phyloP scores from a whole-genome alignment of 2,888 invertebrate genomes.

The Biston stratarius region DNA sequence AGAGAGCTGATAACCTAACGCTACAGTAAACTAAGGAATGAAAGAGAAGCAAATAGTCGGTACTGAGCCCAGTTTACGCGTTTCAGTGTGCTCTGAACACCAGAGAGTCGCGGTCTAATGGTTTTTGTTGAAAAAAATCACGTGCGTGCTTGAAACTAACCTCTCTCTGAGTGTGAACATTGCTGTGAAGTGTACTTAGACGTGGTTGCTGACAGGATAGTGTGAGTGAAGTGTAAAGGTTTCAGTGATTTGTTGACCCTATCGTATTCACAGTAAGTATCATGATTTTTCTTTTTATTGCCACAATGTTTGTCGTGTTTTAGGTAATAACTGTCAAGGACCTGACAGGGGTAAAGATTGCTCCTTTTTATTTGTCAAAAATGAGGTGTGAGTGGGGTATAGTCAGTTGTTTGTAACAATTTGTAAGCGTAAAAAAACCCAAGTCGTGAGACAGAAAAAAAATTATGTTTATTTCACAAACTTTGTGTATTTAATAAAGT shows the following conservation, averaged over 20 bases:
- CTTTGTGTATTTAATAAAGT: background rate
- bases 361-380: slow-evolving; percentile 26
- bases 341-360: slow-evolving; percentile 24
- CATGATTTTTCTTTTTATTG: slow-evolving; percentile 8
- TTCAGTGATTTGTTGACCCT: slow-evolving; percentile 9
- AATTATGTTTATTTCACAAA: slow-evolving; percentile 15
- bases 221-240: slow-evolving; percentile 21
- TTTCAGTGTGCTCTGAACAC: slow-evolving; percentile 77
- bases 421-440: background rate
- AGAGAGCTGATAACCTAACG: slow-evolving; percentile 55
- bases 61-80: slow-evolving; percentile 71
- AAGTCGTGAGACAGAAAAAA: no score
- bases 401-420: slow-evolving; percentile 6
- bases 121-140: slow-evolving; percentile 51
- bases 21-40: slow-evolving; percentile 49
- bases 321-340: slow-evolving; percentile 23
- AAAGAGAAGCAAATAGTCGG: slow-evolving; percentile 63
- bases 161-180: slow-evolving; percentile 42
- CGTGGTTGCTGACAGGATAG: slow-evolving; percentile 18
- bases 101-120: slow-evolving; percentile 67
- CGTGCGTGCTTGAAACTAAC: slow-evolving; percentile 55
- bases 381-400: slow-evolving; percentile 5
- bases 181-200: slow-evolving; percentile 27
- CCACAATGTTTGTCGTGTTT: slow-evolving; percentile 17
- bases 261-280: slow-evolving; percentile 26